A percentile compares a stretch with the other conserved stretches of the same genome.
These are phyloP conservation scores for Chamaea fasciata DNA, from an alignment of 2,113 vertebrate genomes.

Conservation along the genomic window DNA sequence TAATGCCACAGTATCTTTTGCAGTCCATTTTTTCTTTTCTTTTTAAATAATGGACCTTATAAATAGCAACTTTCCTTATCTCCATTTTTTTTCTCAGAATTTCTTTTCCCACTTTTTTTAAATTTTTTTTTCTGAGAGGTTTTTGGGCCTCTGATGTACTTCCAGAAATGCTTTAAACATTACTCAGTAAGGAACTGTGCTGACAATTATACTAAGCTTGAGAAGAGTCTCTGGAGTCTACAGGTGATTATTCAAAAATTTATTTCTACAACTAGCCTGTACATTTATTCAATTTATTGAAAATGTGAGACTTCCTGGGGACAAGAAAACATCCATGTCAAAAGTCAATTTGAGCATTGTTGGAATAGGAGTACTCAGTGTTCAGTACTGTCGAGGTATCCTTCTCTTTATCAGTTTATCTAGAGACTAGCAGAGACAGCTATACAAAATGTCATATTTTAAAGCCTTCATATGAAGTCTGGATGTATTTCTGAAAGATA, in stretches of 20 bases:
- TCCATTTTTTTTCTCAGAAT: not conserved
- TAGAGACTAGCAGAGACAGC: not conserved
- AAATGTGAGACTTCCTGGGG: not conserved
- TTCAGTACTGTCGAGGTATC: fast-evolving
- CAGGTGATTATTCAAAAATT: not conserved
- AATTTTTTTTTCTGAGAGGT: fast-evolving
- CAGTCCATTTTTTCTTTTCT: not conserved
- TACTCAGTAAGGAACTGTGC: not conserved
- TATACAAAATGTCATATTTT: not conserved
- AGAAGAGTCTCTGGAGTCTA: not conserved
- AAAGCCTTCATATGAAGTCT: not conserved
- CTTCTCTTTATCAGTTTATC: not conserved
- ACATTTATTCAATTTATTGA: not conserved
- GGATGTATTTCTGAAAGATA: not conserved
- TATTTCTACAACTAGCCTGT: not conserved
- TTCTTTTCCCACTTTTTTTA: not conserved
- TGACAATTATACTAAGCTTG: not conserved
- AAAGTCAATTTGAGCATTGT: not conserved
- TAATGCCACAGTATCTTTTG: not conserved
- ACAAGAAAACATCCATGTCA: not conserved
- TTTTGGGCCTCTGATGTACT: not conserved
- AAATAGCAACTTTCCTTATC: not conserved
- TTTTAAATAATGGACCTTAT: not conserved
- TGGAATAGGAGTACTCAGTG: not conserved
- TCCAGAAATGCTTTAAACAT: not conserved